A percentile compares a stretch with the other conserved stretches of the same genome.
Evolutionary conservation across 1,140 invertebrate genomes (phyloP).

Genomic region (Dryas iulia): DNA sequence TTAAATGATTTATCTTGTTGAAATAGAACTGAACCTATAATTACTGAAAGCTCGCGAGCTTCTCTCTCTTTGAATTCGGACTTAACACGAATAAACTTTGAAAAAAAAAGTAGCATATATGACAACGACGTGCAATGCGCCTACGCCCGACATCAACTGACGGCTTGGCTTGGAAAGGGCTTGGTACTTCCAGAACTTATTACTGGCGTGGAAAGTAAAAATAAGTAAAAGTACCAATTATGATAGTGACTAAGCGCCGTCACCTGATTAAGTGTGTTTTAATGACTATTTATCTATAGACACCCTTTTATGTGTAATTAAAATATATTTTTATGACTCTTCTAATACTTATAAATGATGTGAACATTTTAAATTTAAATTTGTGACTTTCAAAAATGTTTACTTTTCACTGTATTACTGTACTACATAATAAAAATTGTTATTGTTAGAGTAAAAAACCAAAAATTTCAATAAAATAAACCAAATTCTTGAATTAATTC

Average conservation of each 20-base stretch:
- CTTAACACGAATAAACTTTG: conserved; percentile 13
- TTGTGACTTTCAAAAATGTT: too few species aligned
- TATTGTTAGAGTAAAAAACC: too few species aligned
- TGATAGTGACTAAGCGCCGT: conserved; percentile 36
- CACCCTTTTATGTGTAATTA: background rate
- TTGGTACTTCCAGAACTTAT: conserved; percentile 40
- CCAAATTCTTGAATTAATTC: too few species aligned
- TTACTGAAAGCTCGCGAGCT: background rate
- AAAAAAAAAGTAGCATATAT: conserved; percentile 38
- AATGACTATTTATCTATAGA: background rate
- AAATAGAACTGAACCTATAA: background rate
- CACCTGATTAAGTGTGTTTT: background rate
- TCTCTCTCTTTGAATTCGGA: background rate
- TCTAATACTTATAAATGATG: too few species aligned
- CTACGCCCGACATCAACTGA: conserved; percentile 35
- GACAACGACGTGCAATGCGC: conserved; percentile 34
- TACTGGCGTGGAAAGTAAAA: conserved; percentile 53
- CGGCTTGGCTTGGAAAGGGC: conserved; percentile 49
- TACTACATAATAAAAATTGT: too few species aligned
- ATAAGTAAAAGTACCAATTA: conserved; percentile 59
- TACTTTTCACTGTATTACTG: too few species aligned
- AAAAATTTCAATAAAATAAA: too few species aligned
- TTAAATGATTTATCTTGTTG: background rate
- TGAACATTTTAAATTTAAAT: too few species aligned
- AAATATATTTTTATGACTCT: background rate